Evolutionary conservation across 2,888 invertebrate genomes (phyloP), one percentile per base, ranked within the genome.

Genomic region (Drosophila formosana): DNA sequence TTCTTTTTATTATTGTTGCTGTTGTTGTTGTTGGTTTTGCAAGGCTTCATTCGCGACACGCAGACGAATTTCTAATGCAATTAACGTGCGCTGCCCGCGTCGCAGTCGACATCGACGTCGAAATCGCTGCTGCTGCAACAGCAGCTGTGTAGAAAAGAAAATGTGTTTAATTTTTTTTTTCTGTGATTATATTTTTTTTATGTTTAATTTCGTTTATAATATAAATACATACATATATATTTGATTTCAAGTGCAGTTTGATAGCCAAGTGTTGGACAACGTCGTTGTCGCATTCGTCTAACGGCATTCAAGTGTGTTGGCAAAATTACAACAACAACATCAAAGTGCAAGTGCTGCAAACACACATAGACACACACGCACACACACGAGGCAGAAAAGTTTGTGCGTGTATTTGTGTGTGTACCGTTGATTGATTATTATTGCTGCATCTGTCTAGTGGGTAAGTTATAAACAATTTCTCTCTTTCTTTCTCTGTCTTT

Each of bases 61-160:
- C 88, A 79, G 83, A 78, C 84, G 89, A 83, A 87, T 83, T 88
- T 88, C 85, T 83, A 83, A 83, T 83, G 86, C 79, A 83, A 86
- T 88, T 87, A 88, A 80, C 73, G 82, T 62, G 61, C 58, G 18
- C 18, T 18, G 18, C 18, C 18, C 18, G 70, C 62, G 55, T 34
- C 64, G 60, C 62, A 39, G 70, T 47, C 65, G 45, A 47, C 60
- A 64, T 65, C 64, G 68, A 57, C 45, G 67, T 53, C 61, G 55
- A 18, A 28, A 18, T 28, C 13, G 41, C 28, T 6, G 18, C 23
- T 61, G 45, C 56, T 63, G 75, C 62, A 50, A 57, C 43, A 45
- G 51, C 80, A 68, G 64, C 69, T 71, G 76, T 65, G 65, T 60
- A 28, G 43, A 41, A 72, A 72, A 67, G 43, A 72, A 72, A 55